phyloP scores from a whole-genome alignment of 2,888 invertebrate species.

The Tuta absoluta region DNA sequence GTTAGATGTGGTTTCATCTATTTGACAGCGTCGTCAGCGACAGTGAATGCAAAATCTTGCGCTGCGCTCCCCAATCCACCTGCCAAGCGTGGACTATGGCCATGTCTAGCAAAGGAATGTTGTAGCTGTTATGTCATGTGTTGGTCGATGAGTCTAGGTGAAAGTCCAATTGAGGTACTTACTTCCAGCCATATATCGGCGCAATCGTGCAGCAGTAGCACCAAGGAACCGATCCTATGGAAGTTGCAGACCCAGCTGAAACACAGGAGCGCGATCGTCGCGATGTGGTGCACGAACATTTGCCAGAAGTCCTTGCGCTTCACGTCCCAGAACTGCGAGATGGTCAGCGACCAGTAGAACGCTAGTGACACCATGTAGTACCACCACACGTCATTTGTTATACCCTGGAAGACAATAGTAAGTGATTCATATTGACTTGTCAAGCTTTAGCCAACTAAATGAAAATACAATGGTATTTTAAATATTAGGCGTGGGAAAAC shows the following conservation, averaged over 20 bases:
- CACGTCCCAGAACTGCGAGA: conserved; percentile 96
- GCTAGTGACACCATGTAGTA: conserved; percentile 97
- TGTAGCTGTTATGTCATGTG: too few relatives aligned
- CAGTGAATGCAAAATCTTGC: too few relatives aligned
- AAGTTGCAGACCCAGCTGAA: conserved; percentile 98
- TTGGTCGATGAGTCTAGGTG: too few relatives aligned
- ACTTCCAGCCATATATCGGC: conserved; percentile 95
- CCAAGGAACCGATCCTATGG: conserved; percentile 94
- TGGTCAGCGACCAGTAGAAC: conserved; percentile 97
- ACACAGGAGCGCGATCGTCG: conserved; percentile 93
- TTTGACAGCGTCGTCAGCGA: too few relatives aligned
- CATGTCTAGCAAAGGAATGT: too few relatives aligned
- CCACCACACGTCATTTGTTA: conserved; percentile 94
- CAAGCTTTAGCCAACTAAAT: too few relatives aligned
- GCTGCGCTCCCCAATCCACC: too few relatives aligned
- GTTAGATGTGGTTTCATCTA: too few relatives aligned
- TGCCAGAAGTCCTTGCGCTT: conserved; percentile 98
- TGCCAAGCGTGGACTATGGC: too few relatives aligned
- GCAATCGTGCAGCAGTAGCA: conserved; percentile 92
- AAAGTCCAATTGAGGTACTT: conserved; percentile 64
- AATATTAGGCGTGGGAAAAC: too few relatives aligned
- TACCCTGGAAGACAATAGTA: conserved; percentile 77
- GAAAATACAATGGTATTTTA: too few relatives aligned
- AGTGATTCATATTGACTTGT: not conserved
- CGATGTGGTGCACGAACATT: conserved; percentile 98